Base-by-base conservation (phyloP, 2,888 invertebrate species). In the Rhagium mordax region DNA sequence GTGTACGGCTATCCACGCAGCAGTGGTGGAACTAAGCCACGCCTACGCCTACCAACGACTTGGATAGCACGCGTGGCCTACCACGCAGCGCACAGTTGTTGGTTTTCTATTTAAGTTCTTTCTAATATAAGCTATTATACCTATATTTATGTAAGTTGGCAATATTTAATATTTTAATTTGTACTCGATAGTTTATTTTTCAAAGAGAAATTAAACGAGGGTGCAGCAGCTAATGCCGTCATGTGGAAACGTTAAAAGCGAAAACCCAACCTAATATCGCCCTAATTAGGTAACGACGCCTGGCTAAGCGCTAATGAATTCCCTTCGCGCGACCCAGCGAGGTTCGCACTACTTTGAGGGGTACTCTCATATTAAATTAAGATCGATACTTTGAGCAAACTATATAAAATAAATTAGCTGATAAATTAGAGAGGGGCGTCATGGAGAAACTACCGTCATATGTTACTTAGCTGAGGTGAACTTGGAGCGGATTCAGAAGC, bases 391-490 rank as follows among this genome's bases (percentile, higher is more conserved):
- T 29, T 18, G 41, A 68, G 62, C 62, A 61, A 62, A 65, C 62
- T 60, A 57, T 69, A 69, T 51, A 64, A 60, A 65, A 69, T 72
- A 69, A 41, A 70, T 73, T 53, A 71, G 61, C 66, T 66, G 71
- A 76, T 73, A 67, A 70, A 76, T 76, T 74, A 70, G 69, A 74
- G 70, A 60, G 53, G 65, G 74, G 70, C 62, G 66, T 60, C 20
- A 57, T 70, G 51, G 70, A 74, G 60, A 70, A 60, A 74, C 64
- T 70, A 67, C 68, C 69, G 66, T 48, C 72, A 70, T 76, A 75
- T 73, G 71, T 73, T 73, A 65, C 62, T 70, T 71, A 61, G 53
- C 29, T 20, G 57, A 41, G 72, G 70, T 74, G 70, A 72, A 76
- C 70, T 76, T 76, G 74, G 72, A 62, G 49, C 59, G 53, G 59